Evolutionary conservation across 2,888 invertebrate genomes (phyloP).

Genomic region (Drosophila macrospina): DNA sequence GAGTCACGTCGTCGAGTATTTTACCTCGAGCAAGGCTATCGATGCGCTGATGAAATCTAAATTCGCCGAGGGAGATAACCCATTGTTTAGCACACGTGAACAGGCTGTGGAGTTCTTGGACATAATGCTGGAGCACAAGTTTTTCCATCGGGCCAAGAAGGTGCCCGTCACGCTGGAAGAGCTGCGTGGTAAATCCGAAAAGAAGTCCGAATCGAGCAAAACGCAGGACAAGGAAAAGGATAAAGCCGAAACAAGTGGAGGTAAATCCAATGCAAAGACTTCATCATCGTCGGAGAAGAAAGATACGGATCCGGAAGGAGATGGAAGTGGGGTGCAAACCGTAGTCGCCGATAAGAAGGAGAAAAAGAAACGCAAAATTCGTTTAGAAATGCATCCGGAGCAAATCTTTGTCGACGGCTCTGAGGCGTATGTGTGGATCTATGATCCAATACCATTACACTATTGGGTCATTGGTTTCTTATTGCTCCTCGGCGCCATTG

Average conservation of each 20-base stretch:
- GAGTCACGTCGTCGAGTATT: constrained; percentile 98
- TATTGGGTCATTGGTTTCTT: constrained; percentile 97
- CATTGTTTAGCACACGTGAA: constrained; percentile 92
- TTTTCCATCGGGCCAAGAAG: constrained; percentile 97
- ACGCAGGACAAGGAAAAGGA: constrained; percentile 78
- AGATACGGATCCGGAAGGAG: constrained; percentile 75
- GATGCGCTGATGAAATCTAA: constrained; percentile 96
- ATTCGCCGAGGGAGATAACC: constrained; percentile 91
- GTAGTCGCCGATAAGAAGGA: constrained; percentile 81
- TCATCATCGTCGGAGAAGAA: constrained; percentile 65
- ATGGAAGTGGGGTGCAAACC: constrained; percentile 60
- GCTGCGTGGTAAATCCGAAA: constrained; percentile 67
- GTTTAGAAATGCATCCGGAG: constrained; percentile 98
- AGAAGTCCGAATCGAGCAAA: constrained; percentile 55
- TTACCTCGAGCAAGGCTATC: constrained; percentile 95
- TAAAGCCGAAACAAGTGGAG: constrained; percentile 40
- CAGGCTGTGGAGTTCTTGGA: constrained; percentile 93
- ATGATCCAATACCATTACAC: constrained; percentile 97
- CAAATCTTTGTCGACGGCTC: constrained; percentile 97
- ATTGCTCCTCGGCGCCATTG: constrained; percentile 96
- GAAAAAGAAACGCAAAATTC: constrained; percentile 94
- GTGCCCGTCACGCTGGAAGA: constrained; percentile 87
- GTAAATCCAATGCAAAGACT: constrained; percentile 35
- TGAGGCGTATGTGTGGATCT: constrained; percentile 99
- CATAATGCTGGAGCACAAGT: constrained; percentile 94